Conservation (phyloP, 2,797 vertebrate species). For the Darevskia mixta region DNA sequence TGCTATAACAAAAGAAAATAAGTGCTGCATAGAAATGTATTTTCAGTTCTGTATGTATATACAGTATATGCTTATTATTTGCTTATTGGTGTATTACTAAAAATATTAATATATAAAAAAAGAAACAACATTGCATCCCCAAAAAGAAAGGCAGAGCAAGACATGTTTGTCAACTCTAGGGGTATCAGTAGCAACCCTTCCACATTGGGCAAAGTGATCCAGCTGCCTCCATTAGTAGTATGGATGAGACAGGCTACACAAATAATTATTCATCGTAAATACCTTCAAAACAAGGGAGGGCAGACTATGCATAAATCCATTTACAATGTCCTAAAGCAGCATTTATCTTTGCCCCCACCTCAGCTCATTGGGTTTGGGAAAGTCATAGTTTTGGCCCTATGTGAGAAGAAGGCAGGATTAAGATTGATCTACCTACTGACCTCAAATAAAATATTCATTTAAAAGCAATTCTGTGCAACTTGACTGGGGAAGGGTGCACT, state of each 20-base stretch:
- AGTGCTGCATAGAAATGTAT: too few relatives aligned
- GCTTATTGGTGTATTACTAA: too few relatives aligned
- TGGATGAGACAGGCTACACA: too few relatives aligned
- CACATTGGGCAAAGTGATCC: neutral
- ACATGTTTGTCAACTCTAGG: neutral
- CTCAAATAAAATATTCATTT: neutral
- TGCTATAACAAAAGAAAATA: too few relatives aligned
- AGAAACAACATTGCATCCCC: neutral
- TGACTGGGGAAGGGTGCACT: too few relatives aligned
- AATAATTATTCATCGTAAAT: too few relatives aligned
- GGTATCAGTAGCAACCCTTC: neutral
- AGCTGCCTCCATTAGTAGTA: neutral
- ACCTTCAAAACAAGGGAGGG: too few relatives aligned
- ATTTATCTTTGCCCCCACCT: neutral
- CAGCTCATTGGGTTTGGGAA: neutral
- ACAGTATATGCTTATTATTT: too few relatives aligned
- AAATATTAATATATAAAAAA: neutral
- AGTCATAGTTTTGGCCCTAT: neutral
- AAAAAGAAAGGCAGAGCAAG: neutral
- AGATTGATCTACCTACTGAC: neutral
- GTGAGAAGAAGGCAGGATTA: neutral
- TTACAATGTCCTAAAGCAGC: neutral
- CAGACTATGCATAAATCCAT: too few relatives aligned
- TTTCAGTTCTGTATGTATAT: too few relatives aligned
- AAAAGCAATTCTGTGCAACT: neutral